Conservation (phyloP, 2,888 invertebrate genomes). For the Reticulitermes lucifugus region DNA sequence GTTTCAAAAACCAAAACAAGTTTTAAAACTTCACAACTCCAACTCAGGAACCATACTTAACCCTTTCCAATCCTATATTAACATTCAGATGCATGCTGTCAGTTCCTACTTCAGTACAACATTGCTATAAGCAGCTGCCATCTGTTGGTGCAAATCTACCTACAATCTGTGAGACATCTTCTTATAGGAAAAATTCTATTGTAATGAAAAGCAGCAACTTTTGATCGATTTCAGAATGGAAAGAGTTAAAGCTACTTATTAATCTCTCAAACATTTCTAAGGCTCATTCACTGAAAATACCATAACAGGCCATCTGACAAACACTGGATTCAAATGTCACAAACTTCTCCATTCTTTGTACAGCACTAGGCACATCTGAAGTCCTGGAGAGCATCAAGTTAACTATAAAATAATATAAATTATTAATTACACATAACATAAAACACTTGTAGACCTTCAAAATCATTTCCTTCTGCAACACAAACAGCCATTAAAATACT, state of each 20-base stretch:
- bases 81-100: too few relatives aligned
- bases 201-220: too few relatives aligned
- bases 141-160: too few relatives aligned
- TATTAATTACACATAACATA: constrained; percentile 22
- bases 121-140: too few relatives aligned
- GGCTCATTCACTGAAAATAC: constrained; percentile 10
- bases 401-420: constrained; percentile 26
- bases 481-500: constrained; percentile 7
- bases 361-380: constrained; percentile 25
- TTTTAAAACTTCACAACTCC: not conserved
- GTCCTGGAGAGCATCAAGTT: constrained; percentile 20
- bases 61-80: too few relatives aligned
- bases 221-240: too few relatives aligned
- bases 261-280: constrained; percentile 4
- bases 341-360: not conserved
- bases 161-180: too few relatives aligned
- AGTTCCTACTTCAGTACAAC: too few relatives aligned
- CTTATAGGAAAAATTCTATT: too few relatives aligned
- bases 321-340: not conserved
- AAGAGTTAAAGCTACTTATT: not conserved
- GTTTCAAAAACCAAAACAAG: not conserved
- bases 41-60: not conserved
- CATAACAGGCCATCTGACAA: not conserved
- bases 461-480: not conserved
- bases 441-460: constrained; percentile 21